These are phyloP conservation scores for Xestia sexstrigata DNA, from an alignment of 2,888 invertebrate genomes.

Conservation along the genomic window DNA sequence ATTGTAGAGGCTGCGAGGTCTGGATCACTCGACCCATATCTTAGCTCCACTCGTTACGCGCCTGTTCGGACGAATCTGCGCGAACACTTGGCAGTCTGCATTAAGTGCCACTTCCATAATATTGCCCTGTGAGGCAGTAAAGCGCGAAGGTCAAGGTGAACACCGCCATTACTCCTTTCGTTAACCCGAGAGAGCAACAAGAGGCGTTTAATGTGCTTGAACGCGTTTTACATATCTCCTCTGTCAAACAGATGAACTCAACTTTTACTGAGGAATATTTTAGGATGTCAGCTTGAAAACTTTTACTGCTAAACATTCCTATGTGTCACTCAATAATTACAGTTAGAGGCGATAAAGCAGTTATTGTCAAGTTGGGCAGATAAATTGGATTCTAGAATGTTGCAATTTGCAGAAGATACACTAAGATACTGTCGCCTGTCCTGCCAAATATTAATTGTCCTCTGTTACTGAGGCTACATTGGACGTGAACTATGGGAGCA, in stretches of 20 bases:
- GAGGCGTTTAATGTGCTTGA: slow-evolving; percentile 23
- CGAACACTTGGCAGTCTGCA: slow-evolving; percentile 16
- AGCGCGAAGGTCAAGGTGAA: slow-evolving; percentile 42
- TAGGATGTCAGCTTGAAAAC: neutral
- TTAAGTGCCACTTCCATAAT: slow-evolving; percentile 34
- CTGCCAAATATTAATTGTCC: neutral
- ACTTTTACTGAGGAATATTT: neutral
- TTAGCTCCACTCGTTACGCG: neutral
- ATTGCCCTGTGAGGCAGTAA: slow-evolving; percentile 20
- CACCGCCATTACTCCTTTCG: slow-evolving; percentile 25
- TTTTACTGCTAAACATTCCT: neutral
- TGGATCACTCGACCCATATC: slow-evolving; percentile 6
- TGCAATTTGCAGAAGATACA: neutral
- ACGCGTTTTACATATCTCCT: slow-evolving; percentile 21
- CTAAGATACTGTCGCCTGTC: neutral
- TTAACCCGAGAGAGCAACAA: slow-evolving; percentile 36
- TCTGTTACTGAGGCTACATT: neutral
- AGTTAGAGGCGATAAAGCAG: neutral
- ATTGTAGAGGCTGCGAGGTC: neutral
- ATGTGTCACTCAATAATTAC: neutral
- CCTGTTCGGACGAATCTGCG: slow-evolving; percentile 7
- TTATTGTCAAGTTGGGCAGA: neutral
- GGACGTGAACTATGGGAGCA: neutral
- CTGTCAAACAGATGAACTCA: slow-evolving; percentile 3
- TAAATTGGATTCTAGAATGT: neutral